Conservation (phyloP, 2,797 vertebrate species). For the Danio choprae region DNA sequence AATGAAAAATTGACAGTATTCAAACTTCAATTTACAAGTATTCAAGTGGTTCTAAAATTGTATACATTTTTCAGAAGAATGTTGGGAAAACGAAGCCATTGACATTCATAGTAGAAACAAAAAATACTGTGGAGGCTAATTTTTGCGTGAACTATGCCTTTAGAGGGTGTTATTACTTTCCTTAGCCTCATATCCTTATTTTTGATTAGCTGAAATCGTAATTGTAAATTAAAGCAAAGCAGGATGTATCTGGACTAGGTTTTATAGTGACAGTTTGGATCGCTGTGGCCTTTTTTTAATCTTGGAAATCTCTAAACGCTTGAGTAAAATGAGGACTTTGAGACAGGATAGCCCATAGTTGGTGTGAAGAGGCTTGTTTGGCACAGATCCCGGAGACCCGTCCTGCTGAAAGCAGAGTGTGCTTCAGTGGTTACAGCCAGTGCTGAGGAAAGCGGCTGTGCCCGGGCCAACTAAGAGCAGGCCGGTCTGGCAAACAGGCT, state of each 20-base stretch:
- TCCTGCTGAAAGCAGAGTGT: slow-evolving; percentile 43
- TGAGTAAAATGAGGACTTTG: slow-evolving; percentile 43
- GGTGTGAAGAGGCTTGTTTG: slow-evolving; percentile 60
- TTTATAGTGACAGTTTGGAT: slow-evolving; percentile 17
- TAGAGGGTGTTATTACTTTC: background rate
- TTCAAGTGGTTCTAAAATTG: too few species aligned
- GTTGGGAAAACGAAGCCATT: too few species aligned
- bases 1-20: too few species aligned
- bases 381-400: slow-evolving; percentile 57
- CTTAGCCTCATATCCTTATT: background rate
- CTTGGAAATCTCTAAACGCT: background rate
- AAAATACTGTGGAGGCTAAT: too few species aligned
- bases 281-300: slow-evolving; percentile 7
- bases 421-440: slow-evolving; percentile 52
- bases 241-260: background rate
- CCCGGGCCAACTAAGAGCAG: slow-evolving; percentile 48
- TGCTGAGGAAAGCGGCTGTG: slow-evolving; percentile 31
- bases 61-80: too few species aligned
- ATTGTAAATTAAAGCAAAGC: background rate
- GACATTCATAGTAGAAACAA: too few species aligned
- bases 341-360: slow-evolving; percentile 75
- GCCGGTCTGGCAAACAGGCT: slow-evolving; percentile 52
- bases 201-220: background rate
- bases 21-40: too few species aligned
- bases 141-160: too few species aligned